These are phyloP conservation scores for Pseudoips prasinana DNA, from an alignment of 2,888 invertebrate genomes.

Conservation along the genomic window DNA sequence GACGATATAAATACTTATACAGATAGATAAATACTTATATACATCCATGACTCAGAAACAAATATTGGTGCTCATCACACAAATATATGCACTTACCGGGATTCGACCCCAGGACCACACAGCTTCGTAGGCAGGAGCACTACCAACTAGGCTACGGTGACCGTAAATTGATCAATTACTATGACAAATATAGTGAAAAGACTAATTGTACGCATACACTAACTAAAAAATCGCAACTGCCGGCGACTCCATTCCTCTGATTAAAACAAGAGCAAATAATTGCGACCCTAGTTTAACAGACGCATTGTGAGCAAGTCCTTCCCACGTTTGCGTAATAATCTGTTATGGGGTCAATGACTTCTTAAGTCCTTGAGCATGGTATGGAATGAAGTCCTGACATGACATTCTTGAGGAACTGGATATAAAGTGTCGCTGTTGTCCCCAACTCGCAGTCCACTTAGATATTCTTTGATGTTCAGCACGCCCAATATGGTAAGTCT, in stretches of 20 bases:
- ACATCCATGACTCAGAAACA: no score
- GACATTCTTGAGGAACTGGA: slow-evolving; percentile 73
- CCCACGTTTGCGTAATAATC: slow-evolving; percentile 38
- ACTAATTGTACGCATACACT: no score
- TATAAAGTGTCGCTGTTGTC: slow-evolving; percentile 69
- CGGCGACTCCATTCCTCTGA: slow-evolving; percentile 11
- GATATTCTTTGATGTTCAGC: slow-evolving; percentile 53
- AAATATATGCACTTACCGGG: no score
- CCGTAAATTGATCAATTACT: no score
- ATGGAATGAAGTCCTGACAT: slow-evolving; percentile 76
- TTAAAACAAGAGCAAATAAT: slow-evolving; percentile 16
- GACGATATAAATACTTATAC: no score
- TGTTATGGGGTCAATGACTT: slow-evolving; percentile 57
- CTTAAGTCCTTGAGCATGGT: slow-evolving; percentile 59
- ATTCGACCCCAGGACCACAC: no score
- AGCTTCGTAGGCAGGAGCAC: no score
- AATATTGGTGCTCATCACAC: no score
- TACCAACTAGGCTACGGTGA: no score
- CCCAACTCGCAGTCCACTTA: slow-evolving; percentile 57
- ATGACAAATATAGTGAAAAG: no score
- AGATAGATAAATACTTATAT: no score
- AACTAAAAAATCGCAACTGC: no score
- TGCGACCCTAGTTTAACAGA: slow-evolving; percentile 14
- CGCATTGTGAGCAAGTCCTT: slow-evolving; percentile 21
- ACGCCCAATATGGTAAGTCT: slow-evolving; percentile 65